Evolutionary conservation across 2,888 invertebrate species (phyloP), one percentile per base, ranked within the genome.

Genomic region (Mythimna impura): DNA sequence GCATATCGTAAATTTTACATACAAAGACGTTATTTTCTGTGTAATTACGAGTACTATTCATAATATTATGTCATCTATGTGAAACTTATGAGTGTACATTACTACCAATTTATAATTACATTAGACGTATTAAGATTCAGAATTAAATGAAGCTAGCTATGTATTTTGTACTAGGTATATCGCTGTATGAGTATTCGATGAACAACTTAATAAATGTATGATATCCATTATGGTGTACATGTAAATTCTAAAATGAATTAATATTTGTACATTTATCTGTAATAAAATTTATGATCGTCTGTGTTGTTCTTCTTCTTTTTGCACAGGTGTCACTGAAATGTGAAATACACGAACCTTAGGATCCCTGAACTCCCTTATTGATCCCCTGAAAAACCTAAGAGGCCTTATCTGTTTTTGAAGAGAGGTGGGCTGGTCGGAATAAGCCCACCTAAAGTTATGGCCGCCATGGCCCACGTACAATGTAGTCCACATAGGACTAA

Each of bases 1-100:
- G 91, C 93, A 93, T 93, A 93, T 94, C 92, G 89, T 92, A 90
- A 91, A 87, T 85, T 84, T 80, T 86, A 85, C 76, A 81, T 82
- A 69, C 75, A 78, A 81, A 73, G 55, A 82, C 74, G 67, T 79
- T 73, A 83, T 75, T 81, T 78, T 82, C 78, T 76, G 62, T 80
- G 75, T 83, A 80, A 78, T 74, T 83, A 74, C 61, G 61, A 61
- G 40, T 61, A 40, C 71, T 78, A 79, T 80, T 68, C 75, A 74
- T 76, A 76, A 75, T 73, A 75, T 73, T 72, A 64, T 76, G 64
- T 69, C 74, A 83, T 85, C 60, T 78, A 71, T 79, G 75, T 83
- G 68, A 73, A 81, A 81, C 64, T 72, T 73, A 68, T 82, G 71
- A 71, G 66, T 81, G 75, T 71, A 62, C 60, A 74, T 70, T 54